A percentile compares a stretch with the other conserved stretches of the same genome.
Evolutionary conservation across 2,113 vertebrate species (phyloP).

Genomic region (Hemibagrus wyckioides): DNA sequence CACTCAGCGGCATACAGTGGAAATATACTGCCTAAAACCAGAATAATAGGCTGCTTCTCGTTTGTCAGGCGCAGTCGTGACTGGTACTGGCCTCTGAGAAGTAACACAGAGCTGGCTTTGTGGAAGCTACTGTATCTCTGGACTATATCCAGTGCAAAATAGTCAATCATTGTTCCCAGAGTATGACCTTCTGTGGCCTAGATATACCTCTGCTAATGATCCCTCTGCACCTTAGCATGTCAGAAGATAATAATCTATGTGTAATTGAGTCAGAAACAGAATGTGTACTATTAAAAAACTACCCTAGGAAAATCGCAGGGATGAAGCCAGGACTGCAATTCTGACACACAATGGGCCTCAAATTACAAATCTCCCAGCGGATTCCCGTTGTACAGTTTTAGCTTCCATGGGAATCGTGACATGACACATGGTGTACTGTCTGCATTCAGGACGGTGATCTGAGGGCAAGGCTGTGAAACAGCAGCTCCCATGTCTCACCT

Average conservation of each 20-base stretch:
- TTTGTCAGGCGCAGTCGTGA: conserved; percentile 28
- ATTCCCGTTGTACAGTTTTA: background rate
- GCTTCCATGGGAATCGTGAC: conserved; percentile 8
- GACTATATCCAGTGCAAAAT: conserved; percentile 14
- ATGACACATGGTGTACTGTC: conserved; percentile 24
- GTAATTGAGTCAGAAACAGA: background rate
- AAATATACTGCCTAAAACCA: conserved; percentile 33
- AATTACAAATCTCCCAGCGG: background rate
- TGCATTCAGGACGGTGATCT: conserved; percentile 39
- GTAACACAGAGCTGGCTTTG: conserved; percentile 44
- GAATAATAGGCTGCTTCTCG: conserved; percentile 31
- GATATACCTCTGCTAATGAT: background rate
- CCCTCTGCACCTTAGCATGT: background rate
- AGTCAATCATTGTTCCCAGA: background rate
- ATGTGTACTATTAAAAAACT: conserved; percentile 1
- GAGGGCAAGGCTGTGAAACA: conserved; percentile 16
- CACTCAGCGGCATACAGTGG: conserved; percentile 25
- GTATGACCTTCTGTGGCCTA: background rate
- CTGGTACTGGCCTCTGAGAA: conserved; percentile 39
- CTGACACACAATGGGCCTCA: background rate
- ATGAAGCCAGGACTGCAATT: background rate
- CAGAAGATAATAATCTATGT: background rate
- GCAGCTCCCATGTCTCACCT: background rate
- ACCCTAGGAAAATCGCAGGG: background rate
- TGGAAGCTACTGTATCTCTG: conserved; percentile 32